Percentiles rank a stretch among this genome's conserved stretches.
These are phyloP conservation scores for Corydoras sp. DNA, from an alignment of 2,113 vertebrate species.

Conservation along the genomic window DNA sequence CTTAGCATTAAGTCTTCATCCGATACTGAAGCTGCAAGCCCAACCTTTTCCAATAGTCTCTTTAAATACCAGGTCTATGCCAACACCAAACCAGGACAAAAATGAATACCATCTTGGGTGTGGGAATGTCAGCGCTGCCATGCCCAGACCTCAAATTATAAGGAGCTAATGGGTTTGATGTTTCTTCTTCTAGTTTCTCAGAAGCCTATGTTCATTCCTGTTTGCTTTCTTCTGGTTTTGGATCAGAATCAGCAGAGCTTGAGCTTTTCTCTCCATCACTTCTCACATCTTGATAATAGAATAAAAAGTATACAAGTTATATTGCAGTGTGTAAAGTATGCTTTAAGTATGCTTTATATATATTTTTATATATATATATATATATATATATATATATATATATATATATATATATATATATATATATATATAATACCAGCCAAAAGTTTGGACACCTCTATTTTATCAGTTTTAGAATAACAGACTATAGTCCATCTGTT, in stretches of 20 bases:
- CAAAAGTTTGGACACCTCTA: no score
- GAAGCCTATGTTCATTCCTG: conserved; percentile 19
- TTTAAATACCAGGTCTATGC: neutral
- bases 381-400: no score
- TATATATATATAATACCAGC: no score
- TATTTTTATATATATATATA: no score
- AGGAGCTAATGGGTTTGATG: neutral
- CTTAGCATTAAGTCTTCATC: conserved; percentile 13
- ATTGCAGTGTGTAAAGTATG: no score
- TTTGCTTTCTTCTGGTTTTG: conserved; percentile 37
- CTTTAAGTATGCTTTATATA: no score
- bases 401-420: no score
- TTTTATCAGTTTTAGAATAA: no score
- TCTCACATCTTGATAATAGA: conserved; percentile 29
- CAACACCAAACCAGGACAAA: neutral
- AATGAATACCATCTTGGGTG: neutral
- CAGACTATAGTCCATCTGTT: no score
- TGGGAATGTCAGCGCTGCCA: neutral
- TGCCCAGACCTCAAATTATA: conserved; percentile 1
- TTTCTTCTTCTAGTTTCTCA: conserved; percentile 8
- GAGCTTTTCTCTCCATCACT: conserved; percentile 40
- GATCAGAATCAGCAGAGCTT: conserved; percentile 23
- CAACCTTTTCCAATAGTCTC: neutral
- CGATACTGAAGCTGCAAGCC: conserved; percentile 22
- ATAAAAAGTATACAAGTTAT: no score